Evolutionary conservation across 2,888 invertebrate genomes (phyloP).

Genomic region (Sicus ferrugineus): DNA sequence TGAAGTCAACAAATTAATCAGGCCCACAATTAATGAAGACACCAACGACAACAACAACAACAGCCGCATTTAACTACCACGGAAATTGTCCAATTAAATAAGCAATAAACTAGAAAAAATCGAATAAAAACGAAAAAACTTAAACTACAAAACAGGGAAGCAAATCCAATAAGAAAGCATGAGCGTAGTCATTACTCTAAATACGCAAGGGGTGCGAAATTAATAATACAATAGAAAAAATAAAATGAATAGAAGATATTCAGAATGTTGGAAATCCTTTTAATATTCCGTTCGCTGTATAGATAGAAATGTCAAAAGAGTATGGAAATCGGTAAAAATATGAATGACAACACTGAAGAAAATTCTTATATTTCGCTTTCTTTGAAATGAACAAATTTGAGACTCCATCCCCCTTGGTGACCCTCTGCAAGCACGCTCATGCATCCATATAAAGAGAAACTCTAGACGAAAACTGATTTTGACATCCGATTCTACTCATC

Average conservation of each 20-base stretch:
- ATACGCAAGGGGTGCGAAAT: not conserved
- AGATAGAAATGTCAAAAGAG: too few species aligned
- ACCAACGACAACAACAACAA: conserved; percentile 37
- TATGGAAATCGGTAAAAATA: too few species aligned
- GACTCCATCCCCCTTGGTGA: too few species aligned
- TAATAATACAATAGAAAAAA: not conserved
- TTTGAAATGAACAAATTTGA: too few species aligned
- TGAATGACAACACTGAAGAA: too few species aligned
- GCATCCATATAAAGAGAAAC: conserved; percentile 23
- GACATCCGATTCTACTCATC: conserved; percentile 5
- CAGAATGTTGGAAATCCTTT: not conserved
- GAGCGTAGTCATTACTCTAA: too few species aligned
- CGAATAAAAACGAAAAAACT: conserved; percentile 3
- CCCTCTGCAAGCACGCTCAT: too few species aligned
- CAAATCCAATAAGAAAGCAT: not conserved
- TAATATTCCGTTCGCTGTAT: too few species aligned
- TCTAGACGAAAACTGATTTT: conserved; percentile 24
- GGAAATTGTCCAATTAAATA: conserved; percentile 53
- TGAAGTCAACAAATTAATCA: conserved; percentile 36
- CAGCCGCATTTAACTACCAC: conserved; percentile 33
- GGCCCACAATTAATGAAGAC: conserved; percentile 42
- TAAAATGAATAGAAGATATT: not conserved
- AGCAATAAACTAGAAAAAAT: conserved; percentile 49
- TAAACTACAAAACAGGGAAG: too few species aligned
- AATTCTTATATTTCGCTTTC: too few species aligned